These are phyloP conservation scores for Morus bassanus DNA, from an alignment of 2,797 vertebrate genomes.

Conservation along the genomic window DNA sequence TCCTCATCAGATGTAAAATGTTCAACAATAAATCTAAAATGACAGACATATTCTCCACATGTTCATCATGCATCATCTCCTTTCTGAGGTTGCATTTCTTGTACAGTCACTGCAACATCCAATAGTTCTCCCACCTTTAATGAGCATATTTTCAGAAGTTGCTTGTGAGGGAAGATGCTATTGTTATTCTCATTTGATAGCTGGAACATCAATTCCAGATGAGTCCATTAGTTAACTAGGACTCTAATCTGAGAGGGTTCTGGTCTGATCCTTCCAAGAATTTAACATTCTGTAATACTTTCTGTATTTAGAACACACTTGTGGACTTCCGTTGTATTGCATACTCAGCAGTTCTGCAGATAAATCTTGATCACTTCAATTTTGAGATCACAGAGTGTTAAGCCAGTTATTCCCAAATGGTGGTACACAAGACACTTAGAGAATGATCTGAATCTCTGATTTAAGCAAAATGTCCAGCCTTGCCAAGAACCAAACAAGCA, in stretches of 20 bases:
- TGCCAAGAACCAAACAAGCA: neutral
- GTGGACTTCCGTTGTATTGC: neutral
- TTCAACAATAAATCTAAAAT: neutral
- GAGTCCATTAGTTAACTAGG: neutral
- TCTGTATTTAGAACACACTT: neutral
- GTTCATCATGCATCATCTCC: neutral
- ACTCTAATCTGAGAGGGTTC: neutral
- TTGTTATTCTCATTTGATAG: neutral
- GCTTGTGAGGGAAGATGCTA: neutral
- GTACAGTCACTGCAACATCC: neutral
- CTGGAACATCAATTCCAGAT: neutral
- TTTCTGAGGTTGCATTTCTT: neutral
- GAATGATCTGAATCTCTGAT: neutral
- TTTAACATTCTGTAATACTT: neutral
- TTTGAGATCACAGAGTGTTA: neutral
- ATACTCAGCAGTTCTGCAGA: neutral
- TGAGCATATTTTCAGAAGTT: neutral
- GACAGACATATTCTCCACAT: neutral
- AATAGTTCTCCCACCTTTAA: neutral
- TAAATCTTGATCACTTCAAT: neutral
- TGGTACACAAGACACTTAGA: neutral
- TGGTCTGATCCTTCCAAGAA: neutral
- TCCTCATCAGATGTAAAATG: neutral
- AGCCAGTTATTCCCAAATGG: neutral
- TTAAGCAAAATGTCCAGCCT: neutral